phyloP scores from a whole-genome alignment of 2,888 invertebrate species.

The Parnassius mnemosyne region DNA sequence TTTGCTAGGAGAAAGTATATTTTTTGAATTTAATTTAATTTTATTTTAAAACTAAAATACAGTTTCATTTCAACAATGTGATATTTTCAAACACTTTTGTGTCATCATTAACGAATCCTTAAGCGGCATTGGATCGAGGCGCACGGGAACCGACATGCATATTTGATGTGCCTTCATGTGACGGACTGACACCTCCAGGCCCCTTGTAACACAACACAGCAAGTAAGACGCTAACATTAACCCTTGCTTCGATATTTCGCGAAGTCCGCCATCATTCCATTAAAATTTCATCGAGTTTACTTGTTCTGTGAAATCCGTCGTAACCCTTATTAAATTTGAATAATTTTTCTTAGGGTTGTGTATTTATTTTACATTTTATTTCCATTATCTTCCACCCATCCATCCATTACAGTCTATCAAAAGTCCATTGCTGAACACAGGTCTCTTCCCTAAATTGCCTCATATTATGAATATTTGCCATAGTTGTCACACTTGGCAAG shows the following conservation, averaged over 20 bases:
- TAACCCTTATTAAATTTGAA: not conserved
- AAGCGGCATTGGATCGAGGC: slow-evolving; percentile 30
- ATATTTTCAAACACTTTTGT: slow-evolving; percentile 18
- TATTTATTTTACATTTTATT: no score
- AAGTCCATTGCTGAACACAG: no score
- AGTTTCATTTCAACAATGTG: not conserved
- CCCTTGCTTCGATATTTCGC: slow-evolving; percentile 45
- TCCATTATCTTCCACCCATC: no score
- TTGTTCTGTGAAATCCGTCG: slow-evolving; percentile 30
- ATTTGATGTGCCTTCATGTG: slow-evolving; percentile 55
- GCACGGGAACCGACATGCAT: slow-evolving; percentile 46
- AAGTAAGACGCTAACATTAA: slow-evolving; percentile 50
- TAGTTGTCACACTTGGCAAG: no score
- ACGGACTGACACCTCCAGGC: slow-evolving; percentile 39
- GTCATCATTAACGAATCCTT: slow-evolving; percentile 34
- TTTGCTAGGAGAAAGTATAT: no score
- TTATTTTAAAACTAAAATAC: not conserved
- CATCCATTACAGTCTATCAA: no score
- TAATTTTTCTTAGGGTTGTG: not conserved
- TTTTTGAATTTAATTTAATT: no score
- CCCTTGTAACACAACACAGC: slow-evolving; percentile 35
- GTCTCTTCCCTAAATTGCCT: no score
- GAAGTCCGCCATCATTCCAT: slow-evolving; percentile 40
- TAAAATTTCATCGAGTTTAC: slow-evolving; percentile 45
- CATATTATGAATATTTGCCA: no score